These are phyloP conservation scores for Nautilus pompilius DNA, from an alignment of 1,140 invertebrate species.

Conservation along the genomic window DNA sequence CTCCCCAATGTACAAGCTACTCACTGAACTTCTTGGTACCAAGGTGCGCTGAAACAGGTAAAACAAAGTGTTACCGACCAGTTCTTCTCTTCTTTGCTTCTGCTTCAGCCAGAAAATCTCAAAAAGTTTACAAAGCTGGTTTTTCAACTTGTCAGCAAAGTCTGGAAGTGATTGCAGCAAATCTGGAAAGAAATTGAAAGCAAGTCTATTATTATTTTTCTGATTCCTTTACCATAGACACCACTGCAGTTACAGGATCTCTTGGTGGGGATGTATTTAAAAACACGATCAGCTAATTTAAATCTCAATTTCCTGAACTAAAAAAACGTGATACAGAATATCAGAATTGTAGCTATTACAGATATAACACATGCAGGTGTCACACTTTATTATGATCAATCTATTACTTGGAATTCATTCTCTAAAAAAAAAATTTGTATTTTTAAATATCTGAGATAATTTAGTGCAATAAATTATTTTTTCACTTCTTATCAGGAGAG, in stretches of 20 bases:
- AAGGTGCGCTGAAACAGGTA: constrained; percentile 30
- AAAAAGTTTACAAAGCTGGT: constrained; percentile 26
- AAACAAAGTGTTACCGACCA: constrained; percentile 30
- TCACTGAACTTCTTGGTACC: constrained; percentile 21
- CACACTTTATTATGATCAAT: too few species aligned
- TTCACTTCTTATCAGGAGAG: too few species aligned
- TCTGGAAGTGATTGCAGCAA: constrained; percentile 26
- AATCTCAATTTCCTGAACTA: not conserved
- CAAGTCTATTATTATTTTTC: not conserved
- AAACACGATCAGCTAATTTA: not conserved
- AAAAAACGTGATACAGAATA: not conserved
- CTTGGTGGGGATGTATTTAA: too few species aligned
- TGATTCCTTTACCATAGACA: not conserved
- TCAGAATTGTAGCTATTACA: not conserved
- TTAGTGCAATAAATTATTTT: too few species aligned
- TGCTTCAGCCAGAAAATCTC: constrained; percentile 35
- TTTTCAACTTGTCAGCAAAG: constrained; percentile 22
- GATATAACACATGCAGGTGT: not conserved
- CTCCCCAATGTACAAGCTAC: not conserved
- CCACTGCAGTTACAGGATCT: not conserved
- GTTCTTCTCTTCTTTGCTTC: constrained; percentile 24
- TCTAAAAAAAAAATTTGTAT: too few species aligned
- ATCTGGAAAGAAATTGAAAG: constrained; percentile 14
- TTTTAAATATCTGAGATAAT: too few species aligned
- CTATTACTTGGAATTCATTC: too few species aligned